Percentiles rank a stretch among this genome's conserved stretches.
phyloP scores from a whole-genome alignment of 2,113 vertebrate species.

The Castor canadensis region DNA sequence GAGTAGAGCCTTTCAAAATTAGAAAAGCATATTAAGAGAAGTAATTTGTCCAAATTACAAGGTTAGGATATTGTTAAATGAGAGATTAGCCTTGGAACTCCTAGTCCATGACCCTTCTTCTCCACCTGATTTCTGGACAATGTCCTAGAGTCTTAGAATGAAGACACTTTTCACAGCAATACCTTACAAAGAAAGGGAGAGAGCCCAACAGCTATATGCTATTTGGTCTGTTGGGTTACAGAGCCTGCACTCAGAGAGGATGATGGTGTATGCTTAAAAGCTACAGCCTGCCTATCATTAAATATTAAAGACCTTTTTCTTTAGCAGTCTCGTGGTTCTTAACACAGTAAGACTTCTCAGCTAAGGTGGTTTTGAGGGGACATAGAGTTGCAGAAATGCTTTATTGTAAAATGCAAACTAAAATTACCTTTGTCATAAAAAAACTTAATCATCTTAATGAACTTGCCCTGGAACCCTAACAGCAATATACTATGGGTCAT shows the following conservation, averaged over 20 bases:
- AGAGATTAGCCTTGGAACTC: background rate
- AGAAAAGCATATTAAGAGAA: conserved; percentile 27
- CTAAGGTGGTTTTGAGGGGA: background rate
- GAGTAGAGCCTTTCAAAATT: conserved; percentile 32
- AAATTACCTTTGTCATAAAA: conserved; percentile 71
- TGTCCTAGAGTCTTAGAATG: background rate
- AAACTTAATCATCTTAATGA: conserved; percentile 59
- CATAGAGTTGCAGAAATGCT: background rate
- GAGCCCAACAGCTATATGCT: background rate
- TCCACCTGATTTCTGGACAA: background rate
- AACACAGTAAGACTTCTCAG: conserved; percentile 56
- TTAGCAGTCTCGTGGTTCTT: conserved; percentile 32
- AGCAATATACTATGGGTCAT: conserved; percentile 1
- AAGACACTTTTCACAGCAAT: conserved; percentile 24
- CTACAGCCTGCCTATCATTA: conserved; percentile 57
- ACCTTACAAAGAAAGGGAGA: background rate
- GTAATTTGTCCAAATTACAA: conserved; percentile 7
- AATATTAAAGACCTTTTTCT: conserved; percentile 58
- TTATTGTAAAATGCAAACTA: conserved; percentile 58
- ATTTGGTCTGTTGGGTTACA: conserved; percentile 30
- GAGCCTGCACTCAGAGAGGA: background rate
- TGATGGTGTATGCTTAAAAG: conserved; percentile 61
- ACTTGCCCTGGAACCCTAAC: conserved; percentile 29
- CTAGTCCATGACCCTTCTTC: background rate
- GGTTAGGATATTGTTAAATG: background rate